These are phyloP conservation scores for Lethocerus indicus DNA, from an alignment of 1,140 invertebrate species.

Conservation along the genomic window DNA sequence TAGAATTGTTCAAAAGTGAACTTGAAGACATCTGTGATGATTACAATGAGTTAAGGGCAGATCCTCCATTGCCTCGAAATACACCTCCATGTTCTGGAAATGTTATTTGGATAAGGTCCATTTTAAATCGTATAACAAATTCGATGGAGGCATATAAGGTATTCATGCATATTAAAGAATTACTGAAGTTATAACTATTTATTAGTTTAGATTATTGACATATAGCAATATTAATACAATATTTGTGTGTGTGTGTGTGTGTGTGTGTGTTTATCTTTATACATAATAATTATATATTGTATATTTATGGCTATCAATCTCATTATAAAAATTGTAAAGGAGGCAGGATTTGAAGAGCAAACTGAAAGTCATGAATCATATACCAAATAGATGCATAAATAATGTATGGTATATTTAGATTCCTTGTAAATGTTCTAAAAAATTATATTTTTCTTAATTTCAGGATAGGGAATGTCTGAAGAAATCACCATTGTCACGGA, in stretches of 20 bases:
- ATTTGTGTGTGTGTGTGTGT: conserved; percentile 26
- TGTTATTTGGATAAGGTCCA: conserved; percentile 52
- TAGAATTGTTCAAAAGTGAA: conserved; percentile 40
- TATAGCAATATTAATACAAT: conserved; percentile 14
- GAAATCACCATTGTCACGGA: conserved; percentile 40
- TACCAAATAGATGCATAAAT: too few species aligned
- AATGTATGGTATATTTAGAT: too few species aligned
- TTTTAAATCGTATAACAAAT: conserved; percentile 39
- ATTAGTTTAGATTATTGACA: conserved; percentile 2
- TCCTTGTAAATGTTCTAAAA: too few species aligned
- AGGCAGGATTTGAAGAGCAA: conserved; percentile 20
- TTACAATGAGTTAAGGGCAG: conserved; percentile 48
- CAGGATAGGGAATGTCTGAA: too few species aligned
- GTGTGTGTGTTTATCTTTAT: conserved; percentile 40
- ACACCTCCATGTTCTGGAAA: conserved; percentile 46
- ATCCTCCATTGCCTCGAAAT: conserved; percentile 41
- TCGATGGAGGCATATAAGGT: conserved; percentile 44
- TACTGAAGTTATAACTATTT: not conserved
- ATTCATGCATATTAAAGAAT: conserved; percentile 18
- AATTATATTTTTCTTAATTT: too few species aligned
- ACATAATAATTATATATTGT: conserved; percentile 55
- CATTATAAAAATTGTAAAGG: conserved; percentile 11
- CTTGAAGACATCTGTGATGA: conserved; percentile 45
- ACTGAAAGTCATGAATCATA: too few species aligned
- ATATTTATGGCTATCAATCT: conserved; percentile 29